These are phyloP conservation scores for Synaphobranchus kaupii DNA, from an alignment of 2,797 vertebrate genomes.

Conservation along the genomic window DNA sequence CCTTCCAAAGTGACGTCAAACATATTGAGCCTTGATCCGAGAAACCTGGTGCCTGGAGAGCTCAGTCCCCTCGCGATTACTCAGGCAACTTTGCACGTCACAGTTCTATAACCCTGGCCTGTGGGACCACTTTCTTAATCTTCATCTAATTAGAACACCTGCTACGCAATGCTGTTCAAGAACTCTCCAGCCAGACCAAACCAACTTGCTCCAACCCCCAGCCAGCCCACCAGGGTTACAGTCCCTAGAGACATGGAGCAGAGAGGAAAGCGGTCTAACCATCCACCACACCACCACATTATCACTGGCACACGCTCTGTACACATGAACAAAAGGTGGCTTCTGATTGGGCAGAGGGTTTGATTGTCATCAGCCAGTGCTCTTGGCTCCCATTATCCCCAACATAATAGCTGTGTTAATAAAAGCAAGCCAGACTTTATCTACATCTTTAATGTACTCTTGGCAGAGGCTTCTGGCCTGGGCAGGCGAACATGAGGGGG, in stretches of 20 bases:
- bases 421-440: conserved; percentile 13
- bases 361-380: background rate
- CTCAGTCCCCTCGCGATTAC: background rate
- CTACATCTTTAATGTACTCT: conserved; percentile 34
- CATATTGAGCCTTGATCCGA: background rate
- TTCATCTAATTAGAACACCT: background rate
- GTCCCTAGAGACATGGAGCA: background rate
- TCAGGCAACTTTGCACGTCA: background rate
- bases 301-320: background rate
- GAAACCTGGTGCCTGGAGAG: background rate
- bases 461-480: background rate
- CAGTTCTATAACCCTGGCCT: background rate
- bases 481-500: conserved; percentile 19
- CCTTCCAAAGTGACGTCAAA: background rate
- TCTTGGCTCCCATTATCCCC: background rate
- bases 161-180: background rate
- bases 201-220: background rate
- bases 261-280: background rate
- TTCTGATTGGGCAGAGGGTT: background rate
- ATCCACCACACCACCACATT: background rate
- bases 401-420: conserved; percentile 15
- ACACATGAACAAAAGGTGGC: background rate
- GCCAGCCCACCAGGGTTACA: background rate
- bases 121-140: background rate
- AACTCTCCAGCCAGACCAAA: background rate